A percentile compares a stretch with the other conserved stretches of the same genome.
These are phyloP conservation scores for Sinotaia quadrata DNA, from an alignment of 2,888 invertebrate genomes.

Conservation along the genomic window DNA sequence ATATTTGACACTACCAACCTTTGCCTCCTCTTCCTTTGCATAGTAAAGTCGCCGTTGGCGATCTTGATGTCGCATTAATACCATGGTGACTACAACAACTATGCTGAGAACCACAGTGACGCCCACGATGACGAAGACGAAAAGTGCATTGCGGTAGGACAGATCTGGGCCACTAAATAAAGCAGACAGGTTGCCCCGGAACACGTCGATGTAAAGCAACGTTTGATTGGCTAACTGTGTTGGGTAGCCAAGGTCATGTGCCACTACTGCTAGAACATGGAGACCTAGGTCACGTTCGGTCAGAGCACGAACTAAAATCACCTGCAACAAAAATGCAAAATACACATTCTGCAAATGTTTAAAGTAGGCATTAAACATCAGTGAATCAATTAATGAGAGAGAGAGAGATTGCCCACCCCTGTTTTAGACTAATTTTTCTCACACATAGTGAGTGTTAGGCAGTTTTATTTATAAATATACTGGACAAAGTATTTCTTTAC, in stretches of 20 bases:
- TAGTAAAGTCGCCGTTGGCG: constrained; percentile 37
- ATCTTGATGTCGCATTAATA: constrained; percentile 42
- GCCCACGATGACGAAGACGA: constrained; percentile 46
- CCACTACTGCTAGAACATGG: constrained; percentile 29
- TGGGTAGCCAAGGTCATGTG: constrained; percentile 30
- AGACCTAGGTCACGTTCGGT: constrained; percentile 29
- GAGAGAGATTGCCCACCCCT: too few relatives aligned
- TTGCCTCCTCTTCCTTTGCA: constrained; percentile 39
- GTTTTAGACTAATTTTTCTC: too few relatives aligned
- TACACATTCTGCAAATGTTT: too few relatives aligned
- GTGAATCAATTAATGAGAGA: too few relatives aligned
- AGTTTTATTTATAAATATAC: too few relatives aligned
- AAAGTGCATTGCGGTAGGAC: constrained; percentile 41
- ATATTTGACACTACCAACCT: too few relatives aligned
- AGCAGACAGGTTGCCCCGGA: constrained; percentile 32
- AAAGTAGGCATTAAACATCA: too few relatives aligned
- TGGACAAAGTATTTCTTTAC: too few relatives aligned
- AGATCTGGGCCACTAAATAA: not conserved
- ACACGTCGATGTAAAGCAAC: constrained; percentile 38
- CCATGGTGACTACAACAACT: constrained; percentile 44
- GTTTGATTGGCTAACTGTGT: constrained; percentile 32
- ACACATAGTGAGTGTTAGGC: too few relatives aligned
- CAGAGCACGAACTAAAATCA: constrained; percentile 29
- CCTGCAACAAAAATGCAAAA: constrained; percentile 5
- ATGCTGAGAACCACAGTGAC: constrained; percentile 45